Evolutionary conservation across 2,888 invertebrate species (phyloP), one percentile per base, ranked within the genome.

Genomic region (Peribatodes rhomboidaria): DNA sequence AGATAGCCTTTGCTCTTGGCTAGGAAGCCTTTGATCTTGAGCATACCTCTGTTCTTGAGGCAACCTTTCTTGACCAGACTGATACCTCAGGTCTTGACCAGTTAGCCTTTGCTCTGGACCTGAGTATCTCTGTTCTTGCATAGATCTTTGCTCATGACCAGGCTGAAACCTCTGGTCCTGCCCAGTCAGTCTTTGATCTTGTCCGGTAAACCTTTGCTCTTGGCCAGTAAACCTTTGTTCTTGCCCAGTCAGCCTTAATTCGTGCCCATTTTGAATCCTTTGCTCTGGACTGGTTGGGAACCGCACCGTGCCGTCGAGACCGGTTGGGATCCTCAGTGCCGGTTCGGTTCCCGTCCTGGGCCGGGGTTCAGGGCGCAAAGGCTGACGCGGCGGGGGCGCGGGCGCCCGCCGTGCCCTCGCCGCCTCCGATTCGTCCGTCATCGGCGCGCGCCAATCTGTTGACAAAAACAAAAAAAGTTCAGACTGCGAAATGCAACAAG

Each of bases 401-500:
- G 88, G 86, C 75, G 85, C 85, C 73, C 92, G 90, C 76, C 90
- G 82, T 71, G 81, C 85, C 85, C 89, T 81, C 77, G 85, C 87
- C 84, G 86, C 88, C 84, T 92, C 92, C 84, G 89, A 76, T 78
- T 92, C 92, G 79, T 92, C 92, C 65, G 87, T 82, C 92, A 92
- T 92, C 80, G 92, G 92, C 79, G 92, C 90, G 87, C 92, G 92
- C 92, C 92, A 92, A 92, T 92, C 92, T 92, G 85, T 67, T 37
- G 74, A 78, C 73, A 82, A 86, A 33, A 9, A 35, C 35, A 53
- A 22, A 7, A 50, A 65, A 68, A 66, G 31, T 16, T 50, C 44
- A 35, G 16, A 42, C 22, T 57, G 22, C 39, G 41, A 53, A 14
- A 4, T 14, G 3, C 13, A 13, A 14, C n/a, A n/a, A n/a, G n/a